Evolutionary conservation across 2,113 vertebrate genomes (phyloP).

Genomic region (Anhinga anhinga): DNA sequence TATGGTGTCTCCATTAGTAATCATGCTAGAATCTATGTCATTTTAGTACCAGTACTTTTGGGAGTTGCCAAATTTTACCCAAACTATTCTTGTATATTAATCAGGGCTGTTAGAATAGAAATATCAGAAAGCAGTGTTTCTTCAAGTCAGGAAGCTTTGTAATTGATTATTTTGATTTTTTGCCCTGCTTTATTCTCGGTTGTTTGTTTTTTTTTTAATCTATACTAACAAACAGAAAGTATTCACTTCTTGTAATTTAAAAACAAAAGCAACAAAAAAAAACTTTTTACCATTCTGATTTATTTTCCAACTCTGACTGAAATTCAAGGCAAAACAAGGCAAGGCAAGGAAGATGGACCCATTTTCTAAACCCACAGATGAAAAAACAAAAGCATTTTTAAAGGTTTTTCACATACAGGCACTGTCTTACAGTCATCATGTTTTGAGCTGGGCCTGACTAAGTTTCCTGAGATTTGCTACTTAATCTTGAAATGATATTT

Average conservation of each 20-base stretch:
- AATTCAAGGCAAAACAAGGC: background rate
- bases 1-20: background rate
- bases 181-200: background rate
- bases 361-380: background rate
- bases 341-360: background rate
- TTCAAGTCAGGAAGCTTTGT: background rate
- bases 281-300: background rate
- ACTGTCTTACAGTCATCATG: background rate
- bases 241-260: background rate
- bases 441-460: background rate
- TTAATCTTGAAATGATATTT: background rate
- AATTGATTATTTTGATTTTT: background rate
- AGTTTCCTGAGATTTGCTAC: background rate
- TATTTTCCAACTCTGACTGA: background rate
- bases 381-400: background rate
- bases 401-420: background rate
- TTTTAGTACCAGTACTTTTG: background rate
- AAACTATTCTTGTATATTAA: background rate
- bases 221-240: background rate
- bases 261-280: background rate
- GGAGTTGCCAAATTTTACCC: background rate
- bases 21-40: background rate
- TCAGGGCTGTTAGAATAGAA: background rate
- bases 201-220: background rate
- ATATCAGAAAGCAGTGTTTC: background rate